A percentile compares a stretch with the other conserved stretches of the same genome.
Conservation (phyloP, 2,797 vertebrate genomes). For the Gymnothorax javanicus region DNA sequence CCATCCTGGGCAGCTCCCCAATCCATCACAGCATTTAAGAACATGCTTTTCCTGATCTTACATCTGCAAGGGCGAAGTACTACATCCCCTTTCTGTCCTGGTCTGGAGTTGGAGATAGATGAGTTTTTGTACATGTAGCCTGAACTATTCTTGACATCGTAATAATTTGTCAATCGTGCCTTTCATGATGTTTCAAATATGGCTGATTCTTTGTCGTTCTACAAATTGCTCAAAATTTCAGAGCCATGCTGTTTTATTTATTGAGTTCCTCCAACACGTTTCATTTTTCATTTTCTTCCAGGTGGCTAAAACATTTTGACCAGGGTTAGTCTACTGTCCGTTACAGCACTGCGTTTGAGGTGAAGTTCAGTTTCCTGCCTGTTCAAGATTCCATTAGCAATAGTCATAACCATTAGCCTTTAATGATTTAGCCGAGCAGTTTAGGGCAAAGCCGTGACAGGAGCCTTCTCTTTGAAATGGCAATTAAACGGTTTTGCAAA, state of each 20-base stretch:
- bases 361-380: no score
- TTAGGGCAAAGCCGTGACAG: background rate
- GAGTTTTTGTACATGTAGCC: no score
- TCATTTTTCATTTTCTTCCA: background rate
- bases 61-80: no score
- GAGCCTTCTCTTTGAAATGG: background rate
- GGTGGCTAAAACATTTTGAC: background rate
- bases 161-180: background rate
- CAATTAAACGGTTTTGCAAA: background rate
- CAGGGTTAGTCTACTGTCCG: background rate
- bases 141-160: no score
- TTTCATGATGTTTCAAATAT: background rate
- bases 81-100: no score
- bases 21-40: no score
- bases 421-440: background rate
- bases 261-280: background rate
- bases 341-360: background rate
- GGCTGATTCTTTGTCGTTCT: no score
- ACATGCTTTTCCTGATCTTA: no score
- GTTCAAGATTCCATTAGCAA: background rate
- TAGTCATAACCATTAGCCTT: background rate
- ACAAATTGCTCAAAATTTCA: no score
- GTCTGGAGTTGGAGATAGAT: no score
- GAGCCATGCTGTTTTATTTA: background rate
- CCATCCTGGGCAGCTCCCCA: no score